These are phyloP conservation scores for Pediacus dermestoides DNA, from an alignment of 2,888 invertebrate genomes.

Conservation along the genomic window DNA sequence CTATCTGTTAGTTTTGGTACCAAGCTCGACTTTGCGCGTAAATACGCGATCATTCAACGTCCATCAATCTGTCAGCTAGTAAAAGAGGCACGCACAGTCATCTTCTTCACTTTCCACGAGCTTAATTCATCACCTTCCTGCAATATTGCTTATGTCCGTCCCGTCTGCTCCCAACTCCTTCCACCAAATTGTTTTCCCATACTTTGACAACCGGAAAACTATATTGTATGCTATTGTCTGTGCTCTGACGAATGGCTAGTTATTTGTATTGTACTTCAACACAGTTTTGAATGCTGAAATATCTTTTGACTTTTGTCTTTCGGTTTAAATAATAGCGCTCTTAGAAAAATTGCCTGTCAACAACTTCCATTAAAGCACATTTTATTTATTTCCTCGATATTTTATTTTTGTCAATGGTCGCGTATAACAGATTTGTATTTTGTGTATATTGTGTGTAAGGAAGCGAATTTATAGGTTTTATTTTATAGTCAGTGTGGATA, in stretches of 20 bases:
- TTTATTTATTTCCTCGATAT: slow-evolving; percentile 1
- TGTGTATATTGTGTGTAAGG: too few species aligned
- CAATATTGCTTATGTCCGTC: slow-evolving; percentile 2
- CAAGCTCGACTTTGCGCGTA: slow-evolving; percentile 35
- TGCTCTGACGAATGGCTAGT: slow-evolving; percentile 13
- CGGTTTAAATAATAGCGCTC: slow-evolving; percentile 14
- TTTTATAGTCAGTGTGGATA: too few species aligned
- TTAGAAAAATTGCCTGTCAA: slow-evolving; percentile 15
- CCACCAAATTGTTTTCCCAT: slow-evolving; percentile 17
- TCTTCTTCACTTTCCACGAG: slow-evolving; percentile 24
- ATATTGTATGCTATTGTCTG: slow-evolving; percentile 12
- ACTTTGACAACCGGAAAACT: slow-evolving; percentile 19
- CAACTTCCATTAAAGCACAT: neutral
- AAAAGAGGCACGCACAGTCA: slow-evolving; percentile 39
- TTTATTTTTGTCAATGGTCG: too few species aligned
- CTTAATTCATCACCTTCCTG: slow-evolving; percentile 25
- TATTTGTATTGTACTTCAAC: slow-evolving; percentile 13
- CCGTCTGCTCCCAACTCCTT: slow-evolving; percentile 2
- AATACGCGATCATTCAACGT: slow-evolving; percentile 45
- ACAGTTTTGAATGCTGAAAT: slow-evolving; percentile 5
- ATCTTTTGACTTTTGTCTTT: slow-evolving; percentile 13
- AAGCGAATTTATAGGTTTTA: too few species aligned
- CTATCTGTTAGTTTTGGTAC: slow-evolving; percentile 14
- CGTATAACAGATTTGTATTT: too few species aligned
- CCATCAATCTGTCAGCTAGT: slow-evolving; percentile 39